Conservation (phyloP, 2,888 invertebrate species). For the Lobophora halterata region DNA sequence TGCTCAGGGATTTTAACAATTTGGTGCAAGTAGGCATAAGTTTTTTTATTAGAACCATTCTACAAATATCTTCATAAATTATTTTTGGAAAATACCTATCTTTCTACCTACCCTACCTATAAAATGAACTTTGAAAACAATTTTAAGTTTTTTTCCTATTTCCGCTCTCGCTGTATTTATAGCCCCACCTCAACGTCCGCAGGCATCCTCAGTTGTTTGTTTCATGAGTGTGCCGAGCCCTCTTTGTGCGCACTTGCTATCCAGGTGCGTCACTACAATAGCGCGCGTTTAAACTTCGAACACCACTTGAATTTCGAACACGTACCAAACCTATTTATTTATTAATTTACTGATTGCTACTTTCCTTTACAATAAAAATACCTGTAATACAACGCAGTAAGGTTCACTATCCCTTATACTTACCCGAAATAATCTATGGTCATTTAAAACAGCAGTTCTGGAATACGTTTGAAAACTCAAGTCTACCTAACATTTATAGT, state of each 20-base stretch:
- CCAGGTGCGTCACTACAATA: slow-evolving; percentile 43
- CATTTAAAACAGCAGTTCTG: slow-evolving; percentile 28
- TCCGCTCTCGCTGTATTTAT: background rate
- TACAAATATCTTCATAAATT: too few species aligned
- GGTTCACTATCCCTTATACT: slow-evolving; percentile 18
- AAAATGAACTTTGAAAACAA: too few species aligned
- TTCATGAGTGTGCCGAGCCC: slow-evolving; percentile 29
- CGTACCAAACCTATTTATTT: slow-evolving; percentile 34
- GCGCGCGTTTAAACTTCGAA: slow-evolving; percentile 27
- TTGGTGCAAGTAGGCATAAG: too few species aligned
- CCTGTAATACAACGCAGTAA: slow-evolving; percentile 16
- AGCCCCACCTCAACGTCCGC: slow-evolving; percentile 20
- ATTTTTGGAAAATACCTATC: too few species aligned
- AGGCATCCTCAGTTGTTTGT: slow-evolving; percentile 29
- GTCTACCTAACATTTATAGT: background rate
- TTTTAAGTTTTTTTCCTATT: too few species aligned
- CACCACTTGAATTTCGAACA: slow-evolving; percentile 38
- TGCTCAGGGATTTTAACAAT: too few species aligned
- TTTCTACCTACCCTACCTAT: too few species aligned
- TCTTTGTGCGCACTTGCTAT: slow-evolving; percentile 28
- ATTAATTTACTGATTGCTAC: slow-evolving; percentile 24
- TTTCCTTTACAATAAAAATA: slow-evolving; percentile 3
- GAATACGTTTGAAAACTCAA: slow-evolving; percentile 25
- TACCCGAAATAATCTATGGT: slow-evolving; percentile 8
- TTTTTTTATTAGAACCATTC: too few species aligned